These are phyloP conservation scores for Diprion similis DNA, from an alignment of 1,140 invertebrate species.

Conservation along the genomic window DNA sequence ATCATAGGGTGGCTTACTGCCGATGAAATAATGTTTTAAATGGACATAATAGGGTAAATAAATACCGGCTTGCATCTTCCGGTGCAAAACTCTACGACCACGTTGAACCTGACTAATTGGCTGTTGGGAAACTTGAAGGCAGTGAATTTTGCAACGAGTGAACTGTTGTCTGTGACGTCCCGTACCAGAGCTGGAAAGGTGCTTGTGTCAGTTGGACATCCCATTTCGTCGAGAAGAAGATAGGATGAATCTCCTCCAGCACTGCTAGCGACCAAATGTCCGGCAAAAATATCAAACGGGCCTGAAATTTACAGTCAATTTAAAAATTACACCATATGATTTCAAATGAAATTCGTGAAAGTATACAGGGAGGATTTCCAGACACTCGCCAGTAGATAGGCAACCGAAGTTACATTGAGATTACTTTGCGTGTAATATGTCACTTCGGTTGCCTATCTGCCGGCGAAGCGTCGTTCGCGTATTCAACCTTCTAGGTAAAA, in stretches of 20 bases:
- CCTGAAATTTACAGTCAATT: slow-evolving; percentile 46
- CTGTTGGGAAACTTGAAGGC: slow-evolving; percentile 78
- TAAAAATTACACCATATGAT: background rate
- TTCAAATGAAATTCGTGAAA: no score
- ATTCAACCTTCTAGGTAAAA: no score
- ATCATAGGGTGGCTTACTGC: background rate
- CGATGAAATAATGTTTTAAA: background rate
- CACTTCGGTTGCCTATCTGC: no score
- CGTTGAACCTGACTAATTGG: slow-evolving; percentile 70
- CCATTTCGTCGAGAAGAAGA: slow-evolving; percentile 60
- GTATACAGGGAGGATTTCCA: no score
- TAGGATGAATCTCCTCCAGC: slow-evolving; percentile 60
- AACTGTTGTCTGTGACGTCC: slow-evolving; percentile 49
- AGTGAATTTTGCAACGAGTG: slow-evolving; percentile 65
- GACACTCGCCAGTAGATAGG: no score
- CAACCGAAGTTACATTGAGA: no score
- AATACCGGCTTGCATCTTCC: slow-evolving; percentile 66
- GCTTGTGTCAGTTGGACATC: slow-evolving; percentile 63
- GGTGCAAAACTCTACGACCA: slow-evolving; percentile 74
- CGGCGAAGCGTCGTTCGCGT: no score
- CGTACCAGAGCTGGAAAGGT: slow-evolving; percentile 63
- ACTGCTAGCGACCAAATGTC: slow-evolving; percentile 64
- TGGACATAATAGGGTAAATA: background rate
- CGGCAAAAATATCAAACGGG: slow-evolving; percentile 63
- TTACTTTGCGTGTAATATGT: no score